Base-by-base conservation (phyloP, 2,797 vertebrate species). In the Glossophaga mutica region DNA sequence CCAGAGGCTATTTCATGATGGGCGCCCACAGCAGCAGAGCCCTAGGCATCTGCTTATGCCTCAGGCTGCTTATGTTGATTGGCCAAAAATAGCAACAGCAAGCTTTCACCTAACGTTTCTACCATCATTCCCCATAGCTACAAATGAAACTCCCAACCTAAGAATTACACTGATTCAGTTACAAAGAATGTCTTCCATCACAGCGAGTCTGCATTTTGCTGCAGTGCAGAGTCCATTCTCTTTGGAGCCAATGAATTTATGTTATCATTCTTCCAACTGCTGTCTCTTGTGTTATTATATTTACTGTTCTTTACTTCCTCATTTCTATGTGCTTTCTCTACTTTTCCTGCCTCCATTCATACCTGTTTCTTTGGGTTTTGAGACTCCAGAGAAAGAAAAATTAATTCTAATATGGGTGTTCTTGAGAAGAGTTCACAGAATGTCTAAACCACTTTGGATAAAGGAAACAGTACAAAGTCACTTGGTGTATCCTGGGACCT, bases 21-120 rank as follows among this genome's bases (percentile, higher is more conserved):
- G 95, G 81, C 8, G 37, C 90, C 93, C 95, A 65, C 0, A 68
- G 94, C 95, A 96, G 62, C 88, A 89, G 70, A 83, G 94, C 97
- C 94, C 88, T 24, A 78, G 74, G 95, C 96, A 78, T 92, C 93
- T 97, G 97, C 97, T 85, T 95, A 5, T 90, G 95, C 96, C 95
- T 91, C 62, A 0, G 96, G 97, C 97, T 97, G 95, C 96, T 97
- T 96, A 37, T 96, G 95, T 96, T 96, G 94, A 94, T 96, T 91
- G 89, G 15, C 68, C 65, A 5, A 86, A 97, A 97, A 97, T 96
- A 97, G 96, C 87, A 94, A 82, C 86, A 39, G 52, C 52, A 39
- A 86, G 34, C 70, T 85, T 87, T 77, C 78, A 88, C 90, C 81
- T 90, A 85, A 81, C 74, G 70, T 76, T 93, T 73, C 77, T 48